Conservation (phyloP, 2,888 invertebrate genomes). For the Hipparchia sbordonii region DNA sequence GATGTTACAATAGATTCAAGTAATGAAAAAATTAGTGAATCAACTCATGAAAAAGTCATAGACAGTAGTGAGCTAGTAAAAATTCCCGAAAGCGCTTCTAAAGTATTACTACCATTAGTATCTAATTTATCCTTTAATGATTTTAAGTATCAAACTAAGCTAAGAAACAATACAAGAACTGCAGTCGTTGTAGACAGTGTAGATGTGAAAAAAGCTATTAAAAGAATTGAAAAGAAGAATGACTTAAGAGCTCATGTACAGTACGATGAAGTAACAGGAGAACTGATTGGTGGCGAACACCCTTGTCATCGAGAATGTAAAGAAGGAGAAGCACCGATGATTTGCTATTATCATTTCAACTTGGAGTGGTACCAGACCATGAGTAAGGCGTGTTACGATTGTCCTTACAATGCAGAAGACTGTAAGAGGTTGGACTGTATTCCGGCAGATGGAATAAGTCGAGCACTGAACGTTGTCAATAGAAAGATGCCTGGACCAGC, state of each 20-base stretch:
- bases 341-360: conserved; percentile 88
- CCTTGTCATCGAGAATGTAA: conserved; percentile 87
- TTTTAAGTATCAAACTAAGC: conserved; percentile 50
- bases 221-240: conserved; percentile 53
- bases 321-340: conserved; percentile 84
- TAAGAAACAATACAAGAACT: conserved; percentile 45
- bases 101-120: conserved; percentile 57
- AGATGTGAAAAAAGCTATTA: conserved; percentile 41
- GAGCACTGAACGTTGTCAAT: conserved; percentile 91
- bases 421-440: conserved; percentile 92
- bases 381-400: conserved; percentile 94
- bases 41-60: conserved; percentile 47
- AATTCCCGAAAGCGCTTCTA: conserved; percentile 67
- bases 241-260: conserved; percentile 63
- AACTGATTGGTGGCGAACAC: conserved; percentile 68
- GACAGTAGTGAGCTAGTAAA: conserved; percentile 45
- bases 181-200: conserved; percentile 45
- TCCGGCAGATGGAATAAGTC: conserved; percentile 90
- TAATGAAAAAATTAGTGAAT: conserved; percentile 26
- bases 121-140: conserved; percentile 55
- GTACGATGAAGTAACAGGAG: conserved; percentile 75
- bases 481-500: conserved; percentile 94
- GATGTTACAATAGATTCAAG: conserved; percentile 25
- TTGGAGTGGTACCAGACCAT: conserved; percentile 93
- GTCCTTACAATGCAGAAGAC: conserved; percentile 89